phyloP scores from a whole-genome alignment of 2,888 invertebrate genomes.

The Oegoconia quadripuncta region DNA sequence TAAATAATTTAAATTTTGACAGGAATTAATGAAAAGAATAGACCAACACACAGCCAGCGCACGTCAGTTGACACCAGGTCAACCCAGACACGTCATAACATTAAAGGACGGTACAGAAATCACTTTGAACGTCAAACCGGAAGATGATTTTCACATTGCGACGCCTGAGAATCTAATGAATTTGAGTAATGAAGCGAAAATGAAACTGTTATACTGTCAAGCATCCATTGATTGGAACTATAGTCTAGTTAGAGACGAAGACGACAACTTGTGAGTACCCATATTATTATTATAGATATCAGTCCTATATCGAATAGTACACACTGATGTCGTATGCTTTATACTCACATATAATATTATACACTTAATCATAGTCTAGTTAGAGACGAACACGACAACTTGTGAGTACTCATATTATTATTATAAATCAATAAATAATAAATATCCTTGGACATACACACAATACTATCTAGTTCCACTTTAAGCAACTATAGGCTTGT shows the following conservation, averaged over 20 bases:
- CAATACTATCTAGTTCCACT: no score
- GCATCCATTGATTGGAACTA: slow-evolving; percentile 43
- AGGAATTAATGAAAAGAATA: slow-evolving; percentile 20
- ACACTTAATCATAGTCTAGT: no score
- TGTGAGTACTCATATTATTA: no score
- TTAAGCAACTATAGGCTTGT: no score
- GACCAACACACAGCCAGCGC: slow-evolving; percentile 21
- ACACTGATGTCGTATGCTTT: no score
- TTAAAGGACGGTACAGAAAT: slow-evolving; percentile 29
- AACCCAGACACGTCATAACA: slow-evolving; percentile 20
- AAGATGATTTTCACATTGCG: slow-evolving; percentile 45
- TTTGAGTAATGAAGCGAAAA: slow-evolving; percentile 22
- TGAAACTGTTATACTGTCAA: slow-evolving; percentile 44
- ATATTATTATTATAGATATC: slow-evolving; percentile 9
- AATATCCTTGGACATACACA: no score
- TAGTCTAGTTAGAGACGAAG: slow-evolving; percentile 43
- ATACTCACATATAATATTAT: no score
- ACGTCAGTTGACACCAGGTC: slow-evolving; percentile 17
- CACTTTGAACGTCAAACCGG: slow-evolving; percentile 31
- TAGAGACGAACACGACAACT: no score
- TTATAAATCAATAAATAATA: no score
- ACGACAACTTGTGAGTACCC: slow-evolving; percentile 63
- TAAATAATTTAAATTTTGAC: no score
- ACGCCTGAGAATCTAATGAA: slow-evolving; percentile 32
- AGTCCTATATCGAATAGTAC: no score